phyloP scores from a whole-genome alignment of 2,888 invertebrate genomes.

The Papilio demoleus region DNA sequence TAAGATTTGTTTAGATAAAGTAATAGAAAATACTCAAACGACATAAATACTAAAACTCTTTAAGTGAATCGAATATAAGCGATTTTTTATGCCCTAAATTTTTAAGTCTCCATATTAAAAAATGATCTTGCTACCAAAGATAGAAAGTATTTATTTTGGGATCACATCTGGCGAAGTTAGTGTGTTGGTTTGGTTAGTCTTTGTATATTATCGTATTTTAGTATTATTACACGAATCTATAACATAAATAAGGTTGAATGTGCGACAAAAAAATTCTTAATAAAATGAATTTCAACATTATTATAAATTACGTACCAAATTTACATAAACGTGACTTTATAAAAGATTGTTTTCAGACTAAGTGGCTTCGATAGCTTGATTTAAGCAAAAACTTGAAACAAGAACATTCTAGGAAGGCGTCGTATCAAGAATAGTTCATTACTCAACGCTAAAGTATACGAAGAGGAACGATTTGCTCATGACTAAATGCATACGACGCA shows the following conservation, averaged over 20 bases:
- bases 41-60: neutral
- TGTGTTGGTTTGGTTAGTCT: neutral
- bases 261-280: neutral
- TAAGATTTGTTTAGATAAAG: slow-evolving; percentile 54
- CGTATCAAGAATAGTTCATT: slow-evolving; percentile 18
- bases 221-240: slow-evolving; percentile 13
- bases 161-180: slow-evolving; percentile 23
- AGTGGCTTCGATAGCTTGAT: neutral
- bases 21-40: slow-evolving; percentile 32
- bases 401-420: neutral
- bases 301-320: too few species aligned
- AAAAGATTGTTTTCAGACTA: neutral
- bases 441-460: slow-evolving; percentile 20
- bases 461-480: slow-evolving; percentile 13
- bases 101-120: neutral
- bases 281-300: too few species aligned
- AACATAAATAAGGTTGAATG: neutral
- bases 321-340: neutral
- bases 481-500: slow-evolving; percentile 19
- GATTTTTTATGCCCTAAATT: neutral
- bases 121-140: slow-evolving; percentile 17
- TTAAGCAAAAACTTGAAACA: neutral
- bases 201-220: slow-evolving; percentile 13
- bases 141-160: slow-evolving; percentile 19
- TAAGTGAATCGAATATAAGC: neutral